Conservation (phyloP, 2,888 invertebrate species). For the Halictus ligatus region DNA sequence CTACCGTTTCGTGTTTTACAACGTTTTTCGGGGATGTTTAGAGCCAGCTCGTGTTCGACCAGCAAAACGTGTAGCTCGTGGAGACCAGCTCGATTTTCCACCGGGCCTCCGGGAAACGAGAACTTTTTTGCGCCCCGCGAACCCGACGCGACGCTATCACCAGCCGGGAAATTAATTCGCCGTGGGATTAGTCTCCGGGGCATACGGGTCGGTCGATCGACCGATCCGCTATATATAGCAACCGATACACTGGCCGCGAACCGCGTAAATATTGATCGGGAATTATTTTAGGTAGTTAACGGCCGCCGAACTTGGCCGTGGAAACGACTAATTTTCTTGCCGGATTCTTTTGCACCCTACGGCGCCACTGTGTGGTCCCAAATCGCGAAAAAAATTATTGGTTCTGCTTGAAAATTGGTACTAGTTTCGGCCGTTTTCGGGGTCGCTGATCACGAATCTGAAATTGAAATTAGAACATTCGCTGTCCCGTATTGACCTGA, state of each 20-base stretch:
- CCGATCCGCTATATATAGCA: background rate
- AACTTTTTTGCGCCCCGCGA: background rate
- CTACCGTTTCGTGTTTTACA: background rate
- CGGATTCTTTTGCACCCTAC: background rate
- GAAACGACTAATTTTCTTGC: background rate
- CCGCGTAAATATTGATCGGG: conserved; percentile 10
- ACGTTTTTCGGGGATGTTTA: conserved; percentile 46
- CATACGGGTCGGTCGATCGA: conserved; percentile 11
- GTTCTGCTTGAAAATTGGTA: no score
- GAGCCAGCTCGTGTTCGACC: background rate
- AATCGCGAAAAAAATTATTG: no score
- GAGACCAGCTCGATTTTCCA: conserved; percentile 1
- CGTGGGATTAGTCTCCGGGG: conserved; percentile 11
- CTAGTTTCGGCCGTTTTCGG: no score
- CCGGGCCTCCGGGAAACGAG: background rate
- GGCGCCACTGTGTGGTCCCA: no score
- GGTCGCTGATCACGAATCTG: no score
- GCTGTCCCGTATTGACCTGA: no score
- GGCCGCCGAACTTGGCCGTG: background rate
- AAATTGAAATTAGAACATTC: no score
- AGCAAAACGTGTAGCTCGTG: background rate
- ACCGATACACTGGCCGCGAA: background rate
- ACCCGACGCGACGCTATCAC: background rate
- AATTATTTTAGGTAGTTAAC: background rate
- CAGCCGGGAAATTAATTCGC: background rate